Base-by-base conservation (phyloP, 2,888 invertebrate species). In the Cephonodes hylas region DNA sequence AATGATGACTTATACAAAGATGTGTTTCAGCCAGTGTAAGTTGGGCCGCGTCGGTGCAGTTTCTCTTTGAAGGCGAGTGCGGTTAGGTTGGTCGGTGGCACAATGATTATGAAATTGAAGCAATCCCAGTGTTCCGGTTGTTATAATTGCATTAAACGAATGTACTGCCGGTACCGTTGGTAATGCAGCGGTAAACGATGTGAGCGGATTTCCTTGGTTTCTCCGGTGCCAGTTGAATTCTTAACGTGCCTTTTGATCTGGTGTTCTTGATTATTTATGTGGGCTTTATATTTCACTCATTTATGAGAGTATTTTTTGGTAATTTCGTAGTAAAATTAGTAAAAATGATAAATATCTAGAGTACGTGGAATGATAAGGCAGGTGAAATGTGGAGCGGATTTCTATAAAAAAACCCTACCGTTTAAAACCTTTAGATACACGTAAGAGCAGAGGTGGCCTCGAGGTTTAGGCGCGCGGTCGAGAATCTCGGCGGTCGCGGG, bases 71-170 rank as follows among this genome's bases (percentile, higher is more conserved):
- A 64, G 22, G 44, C 59, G 42, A 42, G 63, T 64, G 64, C 56
- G 42, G 61, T 62, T 73, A 62, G 44, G 56, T 64, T 78, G 80
- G 81, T 70, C 68, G 72, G 77, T 81, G 75, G 76, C 74, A 83
- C 87, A 88, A 86, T 88, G 80, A 83, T 87, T 83, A 79, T 79
- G 74, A 81, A 85, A 86, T 91, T 88, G 84, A 85, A 87, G 84
- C 83, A 87, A 89, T 88, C 81, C 84, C 78, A 78, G 79, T 82
- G 81, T 88, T 89, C 87, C 89, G 86, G 84, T 84, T 77, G 76
- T 84, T 58, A 59, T 62, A 59, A 59, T 62, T 62, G 62, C 46
- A 38, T 25, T 53, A 31, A 46, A 45, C 31, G 59, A 45, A 59
- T 48, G 61, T 58, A 44, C 42, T 58, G 57, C 42, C 15, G 23